Base-by-base conservation (phyloP, 2,888 invertebrate genomes). In the Serripes groenlandicus region DNA sequence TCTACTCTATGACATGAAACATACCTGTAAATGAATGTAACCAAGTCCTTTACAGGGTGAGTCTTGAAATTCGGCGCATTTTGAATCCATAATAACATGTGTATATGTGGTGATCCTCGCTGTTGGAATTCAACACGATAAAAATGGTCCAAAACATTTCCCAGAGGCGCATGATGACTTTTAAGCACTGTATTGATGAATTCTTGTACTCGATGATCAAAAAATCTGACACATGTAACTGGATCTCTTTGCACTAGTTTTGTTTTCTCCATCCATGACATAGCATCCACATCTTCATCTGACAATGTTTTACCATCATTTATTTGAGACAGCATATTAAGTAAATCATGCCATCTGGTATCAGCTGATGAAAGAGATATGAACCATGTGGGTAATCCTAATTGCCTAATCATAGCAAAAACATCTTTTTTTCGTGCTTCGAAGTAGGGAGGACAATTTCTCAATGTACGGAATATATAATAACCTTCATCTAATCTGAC, bases 361-460 rank as follows among this genome's bases (percentile, higher is more conserved):
- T 71, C 71, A 21, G 71, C 71, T 32, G 71, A 52, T 7, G 71
- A 71, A n/a, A 54, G 23, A 32, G 71, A 71, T 5, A 30, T 52
- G 54, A 71, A 71, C 71, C 71, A 71, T 32, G 71, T 71, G 23
- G 71, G 71, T 26, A 68, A 68, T 15, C 68, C 68, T 23, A 68
- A 42, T 26, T 68, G 68, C 28, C 37, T 28, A 42, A 68, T 90
- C 82, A 88, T 81, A 3, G 86, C 90, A 75, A 86, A 88, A 0
- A 90, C 18, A 52, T 89, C 85, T 54, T 81, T 90, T n/a, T 75
- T 83, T 1, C 71, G 72, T 54, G 79, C 62, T 73, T 87, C 74
- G 11, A 82, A 89, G 56, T 87, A 88, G n/a, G 85, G 80, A 18
- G 88, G 91, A 9, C 86, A 78, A 1, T 83, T 85, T 58, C 87